Evolutionary conservation across 2,888 invertebrate genomes (phyloP).

Genomic region (Epistrophe eligans): DNA sequence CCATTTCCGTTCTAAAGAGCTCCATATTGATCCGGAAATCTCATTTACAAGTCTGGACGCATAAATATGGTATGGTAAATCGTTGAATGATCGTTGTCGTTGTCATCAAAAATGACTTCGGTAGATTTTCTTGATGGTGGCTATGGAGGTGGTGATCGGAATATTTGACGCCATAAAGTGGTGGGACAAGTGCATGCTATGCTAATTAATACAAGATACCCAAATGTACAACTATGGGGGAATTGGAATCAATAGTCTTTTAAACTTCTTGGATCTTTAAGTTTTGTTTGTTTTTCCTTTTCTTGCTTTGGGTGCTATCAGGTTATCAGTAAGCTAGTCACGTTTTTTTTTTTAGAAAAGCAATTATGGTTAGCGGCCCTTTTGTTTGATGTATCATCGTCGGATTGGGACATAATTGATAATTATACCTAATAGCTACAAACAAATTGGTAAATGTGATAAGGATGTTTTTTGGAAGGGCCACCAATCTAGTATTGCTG

Average conservation of each 20-base stretch:
- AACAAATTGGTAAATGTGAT: background rate
- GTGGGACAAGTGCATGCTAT: constrained; percentile 20
- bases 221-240: background rate
- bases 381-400: constrained; percentile 24
- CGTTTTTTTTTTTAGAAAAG: background rate
- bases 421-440: background rate
- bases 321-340: constrained; percentile 1
- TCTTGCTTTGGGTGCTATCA: background rate
- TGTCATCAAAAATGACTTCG: background rate
- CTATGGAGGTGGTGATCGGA: background rate
- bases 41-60: constrained; percentile 56
- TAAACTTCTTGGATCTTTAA: background rate
- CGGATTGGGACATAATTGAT: background rate
- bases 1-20: constrained; percentile 1
- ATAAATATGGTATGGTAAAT: constrained; percentile 27
- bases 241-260: background rate
- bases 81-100: background rate
- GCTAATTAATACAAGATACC: constrained; percentile 9
- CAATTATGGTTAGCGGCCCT: constrained; percentile 1
- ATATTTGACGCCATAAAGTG: constrained; percentile 40
- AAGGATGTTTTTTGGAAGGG: background rate
- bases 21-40: constrained; percentile 56
- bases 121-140: background rate
- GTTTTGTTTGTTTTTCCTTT: background rate
- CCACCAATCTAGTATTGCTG: background rate